A percentile compares a stretch with the other conserved stretches of the same genome.
phyloP scores from a whole-genome alignment of 64 coral and sea anemone genomes.

The Catalaphyllia jardinei region DNA sequence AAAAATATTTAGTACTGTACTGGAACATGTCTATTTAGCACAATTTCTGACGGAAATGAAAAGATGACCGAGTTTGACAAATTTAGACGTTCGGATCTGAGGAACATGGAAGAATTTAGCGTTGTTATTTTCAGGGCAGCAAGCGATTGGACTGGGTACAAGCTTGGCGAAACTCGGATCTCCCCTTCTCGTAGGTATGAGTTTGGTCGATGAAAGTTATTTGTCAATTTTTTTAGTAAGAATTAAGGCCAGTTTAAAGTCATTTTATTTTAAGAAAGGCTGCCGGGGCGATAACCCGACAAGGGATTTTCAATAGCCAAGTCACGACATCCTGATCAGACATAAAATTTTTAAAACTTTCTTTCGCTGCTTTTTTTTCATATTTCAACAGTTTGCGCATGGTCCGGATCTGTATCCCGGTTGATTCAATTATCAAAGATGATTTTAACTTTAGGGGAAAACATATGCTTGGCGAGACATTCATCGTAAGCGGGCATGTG shows the following conservation, averaged over 20 bases:
- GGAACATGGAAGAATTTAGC: not conserved
- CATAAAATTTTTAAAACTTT: not conserved
- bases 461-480: not conserved
- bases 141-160: conserved; percentile 17
- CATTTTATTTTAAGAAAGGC: not conserved
- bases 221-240: not conserved
- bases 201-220: not conserved
- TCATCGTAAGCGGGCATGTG: too few species aligned
- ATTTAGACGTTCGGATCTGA: not conserved
- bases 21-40: not conserved
- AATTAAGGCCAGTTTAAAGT: not conserved
- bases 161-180: conserved; percentile 23
- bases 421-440: not conserved
- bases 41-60: not conserved
- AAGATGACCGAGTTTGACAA: not conserved
- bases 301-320: conserved; percentile 1
- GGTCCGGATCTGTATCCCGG: not conserved
- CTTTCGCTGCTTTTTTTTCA: not conserved
- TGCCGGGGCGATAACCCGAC: not conserved
- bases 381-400: not conserved
- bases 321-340: not conserved
- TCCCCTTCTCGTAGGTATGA: conserved; percentile 6
- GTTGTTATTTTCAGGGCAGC: not conserved
- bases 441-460: not conserved
- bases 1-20: not conserved